Percentiles rank a stretch among this genome's conserved stretches.
Conservation (phyloP, 2,113 vertebrate species). For the Entelurus aequoreus region DNA sequence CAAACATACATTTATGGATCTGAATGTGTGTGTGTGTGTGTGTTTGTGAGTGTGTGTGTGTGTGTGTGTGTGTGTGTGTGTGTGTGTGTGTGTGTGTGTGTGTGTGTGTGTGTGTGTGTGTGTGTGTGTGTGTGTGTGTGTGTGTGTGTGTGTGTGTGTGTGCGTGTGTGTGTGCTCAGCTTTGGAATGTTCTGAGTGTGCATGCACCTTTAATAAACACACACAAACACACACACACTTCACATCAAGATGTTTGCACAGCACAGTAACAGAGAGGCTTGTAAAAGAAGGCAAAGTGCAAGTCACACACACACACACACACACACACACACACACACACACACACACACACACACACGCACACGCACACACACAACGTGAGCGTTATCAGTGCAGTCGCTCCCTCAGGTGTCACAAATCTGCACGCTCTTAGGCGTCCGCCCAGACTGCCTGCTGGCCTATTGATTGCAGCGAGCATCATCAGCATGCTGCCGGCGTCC, state of each 20-base stretch:
- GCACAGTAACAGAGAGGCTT: slow-evolving; percentile 13
- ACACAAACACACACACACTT: slow-evolving; percentile 38
- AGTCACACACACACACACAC: slow-evolving; percentile 5
- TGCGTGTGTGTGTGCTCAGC: neutral
- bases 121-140: no score
- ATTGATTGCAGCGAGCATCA: neutral
- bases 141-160: no score
- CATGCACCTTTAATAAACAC: slow-evolving; percentile 14
- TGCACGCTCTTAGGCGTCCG: neutral
- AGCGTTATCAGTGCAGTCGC: neutral
- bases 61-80: no score
- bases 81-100: no score
- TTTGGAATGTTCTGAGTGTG: slow-evolving; percentile 42
- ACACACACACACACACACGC: no score
- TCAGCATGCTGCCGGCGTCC: neutral
- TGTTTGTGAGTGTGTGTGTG: no score
- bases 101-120: no score
- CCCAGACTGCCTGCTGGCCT: neutral
- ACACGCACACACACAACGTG: neutral
- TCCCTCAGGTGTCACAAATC: slow-evolving; percentile 17
- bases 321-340: neutral
- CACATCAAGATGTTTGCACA: slow-evolving; percentile 33
- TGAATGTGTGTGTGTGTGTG: no score
- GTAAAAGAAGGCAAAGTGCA: slow-evolving; percentile 55
- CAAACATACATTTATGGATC: neutral